Evolutionary conservation across 1,140 invertebrate species (phyloP), one percentile per base, ranked within the genome.

Genomic region (Proctacanthus coquilletti): DNA sequence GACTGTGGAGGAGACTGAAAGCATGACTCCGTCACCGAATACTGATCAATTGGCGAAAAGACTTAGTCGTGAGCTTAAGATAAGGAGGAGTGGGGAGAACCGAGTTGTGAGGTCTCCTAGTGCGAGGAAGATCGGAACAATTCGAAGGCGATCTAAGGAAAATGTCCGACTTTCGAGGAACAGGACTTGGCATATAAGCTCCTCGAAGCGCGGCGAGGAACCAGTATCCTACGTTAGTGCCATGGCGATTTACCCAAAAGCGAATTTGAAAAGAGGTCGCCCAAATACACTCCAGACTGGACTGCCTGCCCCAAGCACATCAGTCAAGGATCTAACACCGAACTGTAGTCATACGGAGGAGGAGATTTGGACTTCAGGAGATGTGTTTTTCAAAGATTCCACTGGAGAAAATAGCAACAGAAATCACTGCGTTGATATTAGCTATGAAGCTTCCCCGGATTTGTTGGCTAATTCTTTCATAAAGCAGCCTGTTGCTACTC

Each of bases 91-190:
- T 25, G 57, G 64, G 25, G 75, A 81, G 50, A 65, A 73, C 20
- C 75, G 76, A 54, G 70, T 83, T 13, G 80, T 83, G 44, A 62
- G 80, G 46, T 84, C 80, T 3, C 81, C 80, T 2, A 83, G 80
- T 53, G 80, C 79, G 17, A 65, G 80, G 21, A 83, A 80, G 66
- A 84, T 84, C 41, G 80, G 80, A 17, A 74, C 63, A 17, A 70
- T 84, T 32, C 61, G 78, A 50, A 64, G 79, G 25, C 58, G 78
- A 34, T 82, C 78, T 0, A 65, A 66, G 47, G 74, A 77, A 40
- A 50, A 37, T 18, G 33, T 30, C 32, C 47, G 41, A 18, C 37
- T 52, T 14, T 44, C 38, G 30, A 38, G 59, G 18, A 57, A 61
- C 39, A 44, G 54, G 19, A 57, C 59, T 1, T 60, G 56, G 50